Percentiles rank a stretch among this genome's conserved stretches.
phyloP scores from a whole-genome alignment of 2,113 vertebrate genomes.

The Tiliqua scincoides region DNA sequence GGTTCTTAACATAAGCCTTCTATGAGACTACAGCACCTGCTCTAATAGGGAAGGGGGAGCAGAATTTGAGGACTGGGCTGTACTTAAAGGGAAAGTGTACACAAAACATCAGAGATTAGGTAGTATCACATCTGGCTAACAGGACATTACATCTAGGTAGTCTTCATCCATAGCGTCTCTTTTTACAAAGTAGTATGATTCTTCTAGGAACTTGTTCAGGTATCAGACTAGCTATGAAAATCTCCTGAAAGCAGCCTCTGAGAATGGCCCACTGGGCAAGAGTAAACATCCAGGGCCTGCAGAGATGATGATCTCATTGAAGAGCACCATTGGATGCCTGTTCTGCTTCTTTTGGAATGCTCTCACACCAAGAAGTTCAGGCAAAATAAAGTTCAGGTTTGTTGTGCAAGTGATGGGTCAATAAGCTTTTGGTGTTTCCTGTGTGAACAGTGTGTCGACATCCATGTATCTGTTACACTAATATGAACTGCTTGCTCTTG shows the following conservation, averaged over 20 bases:
- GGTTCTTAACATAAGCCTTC: no score
- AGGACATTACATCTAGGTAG: not conserved
- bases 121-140: not conserved
- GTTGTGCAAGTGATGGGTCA: not conserved
- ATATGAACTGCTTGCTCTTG: conserved; percentile 25
- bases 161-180: not conserved
- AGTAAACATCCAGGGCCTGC: not conserved
- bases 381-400: not conserved
- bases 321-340: not conserved
- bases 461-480: conserved; percentile 11
- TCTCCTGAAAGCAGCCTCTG: no score
- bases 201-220: no score
- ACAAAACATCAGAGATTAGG: not conserved
- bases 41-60: no score
- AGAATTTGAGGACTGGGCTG: no score
- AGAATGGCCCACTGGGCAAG: not conserved
- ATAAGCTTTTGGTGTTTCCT: not conserved
- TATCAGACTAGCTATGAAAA: no score
- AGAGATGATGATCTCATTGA: no score
- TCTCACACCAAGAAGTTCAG: conserved; percentile 9
- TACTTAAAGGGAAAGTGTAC: no score
- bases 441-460: conserved; percentile 9
- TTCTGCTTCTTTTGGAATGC: not conserved
- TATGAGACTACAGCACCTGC: no score
- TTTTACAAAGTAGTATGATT: no score